Evolutionary conservation across 2,888 invertebrate genomes (phyloP).

Genomic region (Drosophila paucipuncta): DNA sequence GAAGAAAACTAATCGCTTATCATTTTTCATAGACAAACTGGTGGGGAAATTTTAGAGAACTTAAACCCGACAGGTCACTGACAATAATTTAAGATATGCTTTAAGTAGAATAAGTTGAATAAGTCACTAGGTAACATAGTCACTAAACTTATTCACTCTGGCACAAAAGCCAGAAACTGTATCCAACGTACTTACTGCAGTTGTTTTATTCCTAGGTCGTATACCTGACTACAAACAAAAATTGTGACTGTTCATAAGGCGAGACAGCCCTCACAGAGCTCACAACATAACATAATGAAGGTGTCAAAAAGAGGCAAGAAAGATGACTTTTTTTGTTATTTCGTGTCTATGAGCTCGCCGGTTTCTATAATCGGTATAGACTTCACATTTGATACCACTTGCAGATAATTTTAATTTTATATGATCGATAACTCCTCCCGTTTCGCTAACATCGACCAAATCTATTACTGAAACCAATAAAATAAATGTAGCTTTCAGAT

Average conservation of each 20-base stretch:
- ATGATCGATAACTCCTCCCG: neutral
- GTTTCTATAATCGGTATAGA: neutral
- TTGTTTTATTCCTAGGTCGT: neutral
- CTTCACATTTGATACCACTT: neutral
- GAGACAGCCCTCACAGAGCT: neutral
- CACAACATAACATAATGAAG: neutral
- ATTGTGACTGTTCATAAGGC: neutral
- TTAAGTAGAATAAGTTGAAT: neutral
- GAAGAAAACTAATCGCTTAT: too few species aligned
- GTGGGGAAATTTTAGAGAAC: neutral
- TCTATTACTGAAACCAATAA: neutral
- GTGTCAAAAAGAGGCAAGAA: too few species aligned
- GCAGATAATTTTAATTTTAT: neutral
- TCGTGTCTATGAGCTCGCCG: neutral
- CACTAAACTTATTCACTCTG: neutral
- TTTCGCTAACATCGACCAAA: neutral
- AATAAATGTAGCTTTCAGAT: neutral
- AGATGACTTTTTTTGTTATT: neutral
- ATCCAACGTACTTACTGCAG: neutral
- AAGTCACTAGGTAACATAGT: neutral
- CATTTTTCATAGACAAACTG: too few species aligned
- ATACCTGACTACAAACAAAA: neutral
- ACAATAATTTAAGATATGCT: neutral
- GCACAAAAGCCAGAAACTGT: neutral
- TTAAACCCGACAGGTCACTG: neutral